These are phyloP conservation scores for Drosophila mojavensis DNA, from an alignment of 1,140 invertebrate genomes.

Conservation along the genomic window DNA sequence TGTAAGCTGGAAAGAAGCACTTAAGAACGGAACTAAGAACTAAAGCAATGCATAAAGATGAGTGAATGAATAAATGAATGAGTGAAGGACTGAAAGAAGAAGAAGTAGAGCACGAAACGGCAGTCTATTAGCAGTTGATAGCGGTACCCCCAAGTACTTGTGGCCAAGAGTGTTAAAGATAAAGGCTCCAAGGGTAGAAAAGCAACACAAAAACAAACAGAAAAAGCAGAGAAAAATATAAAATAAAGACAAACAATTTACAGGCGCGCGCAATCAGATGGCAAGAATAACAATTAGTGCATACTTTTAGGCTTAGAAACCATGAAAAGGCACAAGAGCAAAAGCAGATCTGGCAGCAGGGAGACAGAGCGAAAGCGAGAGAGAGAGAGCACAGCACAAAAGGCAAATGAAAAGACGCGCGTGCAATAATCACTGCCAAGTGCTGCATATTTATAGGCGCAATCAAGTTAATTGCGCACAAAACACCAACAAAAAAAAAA, in stretches of 20 bases:
- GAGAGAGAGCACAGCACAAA: constrained; percentile 1
- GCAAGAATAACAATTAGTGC: constrained; percentile 75
- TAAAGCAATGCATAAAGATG: constrained; percentile 19
- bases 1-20: constrained; percentile 6
- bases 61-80: constrained; percentile 13
- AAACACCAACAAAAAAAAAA: constrained; percentile 15
- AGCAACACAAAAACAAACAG: not conserved
- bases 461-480: constrained; percentile 81
- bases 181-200: constrained; percentile 2
- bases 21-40: not conserved
- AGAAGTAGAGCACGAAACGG: not conserved
- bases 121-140: constrained; percentile 63
- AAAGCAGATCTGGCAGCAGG: not conserved
- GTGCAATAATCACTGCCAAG: constrained; percentile 77
- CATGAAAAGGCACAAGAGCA: constrained; percentile 17
- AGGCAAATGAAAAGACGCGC: constrained; percentile 49
- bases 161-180: constrained; percentile 26
- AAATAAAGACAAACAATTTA: not conserved
- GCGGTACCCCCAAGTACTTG: constrained; percentile 46
- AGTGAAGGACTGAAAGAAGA: constrained; percentile 2
- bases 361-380: not conserved
- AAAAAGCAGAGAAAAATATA: not conserved
- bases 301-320: constrained; percentile 57
- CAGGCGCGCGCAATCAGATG: constrained; percentile 36
- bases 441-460: constrained; percentile 83